A percentile compares a stretch with the other conserved stretches of the same genome.
phyloP scores from a whole-genome alignment of 1,140 invertebrate genomes.

The Macrotrachela quadricornifera region DNA sequence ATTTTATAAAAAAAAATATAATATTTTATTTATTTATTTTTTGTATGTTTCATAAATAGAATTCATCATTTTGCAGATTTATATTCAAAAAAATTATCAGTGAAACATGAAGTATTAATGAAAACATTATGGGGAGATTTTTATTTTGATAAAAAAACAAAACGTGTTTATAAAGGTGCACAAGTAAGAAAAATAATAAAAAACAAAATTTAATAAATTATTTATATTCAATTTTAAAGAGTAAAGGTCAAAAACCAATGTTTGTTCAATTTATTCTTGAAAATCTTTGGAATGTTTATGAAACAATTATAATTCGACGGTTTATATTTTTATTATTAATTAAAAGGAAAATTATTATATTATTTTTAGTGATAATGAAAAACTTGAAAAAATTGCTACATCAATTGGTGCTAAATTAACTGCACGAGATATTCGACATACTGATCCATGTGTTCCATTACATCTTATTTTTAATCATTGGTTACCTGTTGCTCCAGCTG shows the following conservation, averaged over 20 bases:
- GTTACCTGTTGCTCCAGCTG: conserved; percentile 9
- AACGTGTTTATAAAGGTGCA: conserved; percentile 65
- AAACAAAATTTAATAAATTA: background rate
- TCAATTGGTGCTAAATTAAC: conserved; percentile 2
- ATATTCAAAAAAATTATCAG: conserved; percentile 53
- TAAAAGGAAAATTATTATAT: too few species aligned
- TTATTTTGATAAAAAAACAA: conserved; percentile 66
- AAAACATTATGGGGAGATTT: conserved; percentile 84
- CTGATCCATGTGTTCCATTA: conserved; percentile 2
- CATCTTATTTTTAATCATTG: conserved; percentile 5
- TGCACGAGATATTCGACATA: conserved; percentile 7
- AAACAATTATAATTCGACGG: background rate
- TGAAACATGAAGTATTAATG: conserved; percentile 40
- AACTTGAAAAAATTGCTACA: conserved; percentile 5
- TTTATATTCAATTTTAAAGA: conserved; percentile 12
- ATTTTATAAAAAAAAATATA: too few species aligned
- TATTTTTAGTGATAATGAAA: background rate
- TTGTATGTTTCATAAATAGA: conserved; percentile 26
- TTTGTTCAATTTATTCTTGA: conserved; percentile 87
- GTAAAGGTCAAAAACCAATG: conserved; percentile 76
- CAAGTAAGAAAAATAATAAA: conserved; percentile 34
- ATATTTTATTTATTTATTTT: too few species aligned
- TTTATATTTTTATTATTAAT: too few species aligned
- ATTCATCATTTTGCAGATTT: conserved; percentile 58
- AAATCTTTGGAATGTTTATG: conserved; percentile 49